Conservation (phyloP, 2,113 vertebrate species). For the Redunca redunca region DNA sequence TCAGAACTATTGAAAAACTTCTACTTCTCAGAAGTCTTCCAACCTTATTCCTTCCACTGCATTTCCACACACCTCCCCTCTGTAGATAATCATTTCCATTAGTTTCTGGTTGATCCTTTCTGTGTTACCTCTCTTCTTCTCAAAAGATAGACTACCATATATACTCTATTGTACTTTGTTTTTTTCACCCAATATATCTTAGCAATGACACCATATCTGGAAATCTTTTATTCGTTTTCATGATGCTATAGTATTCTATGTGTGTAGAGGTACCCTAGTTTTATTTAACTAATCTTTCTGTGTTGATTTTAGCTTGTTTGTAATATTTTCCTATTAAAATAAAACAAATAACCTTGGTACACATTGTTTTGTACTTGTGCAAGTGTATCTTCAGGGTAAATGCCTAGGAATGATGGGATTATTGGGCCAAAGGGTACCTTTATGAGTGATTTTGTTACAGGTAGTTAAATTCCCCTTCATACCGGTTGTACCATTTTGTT, state of each 20-base stretch:
- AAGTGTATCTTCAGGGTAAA: neutral
- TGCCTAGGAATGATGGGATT: neutral
- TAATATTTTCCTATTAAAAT: neutral
- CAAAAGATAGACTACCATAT: neutral
- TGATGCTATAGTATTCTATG: neutral
- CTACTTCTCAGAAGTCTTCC: neutral
- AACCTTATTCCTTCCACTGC: neutral
- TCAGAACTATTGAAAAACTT: neutral
- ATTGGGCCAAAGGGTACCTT: neutral
- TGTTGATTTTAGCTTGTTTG: neutral
- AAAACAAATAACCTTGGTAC: neutral
- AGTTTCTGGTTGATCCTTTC: neutral
- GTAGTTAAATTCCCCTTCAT: neutral
- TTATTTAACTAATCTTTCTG: neutral
- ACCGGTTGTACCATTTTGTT: neutral
- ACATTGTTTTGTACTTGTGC: neutral
- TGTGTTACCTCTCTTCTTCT: neutral
- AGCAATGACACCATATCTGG: neutral
- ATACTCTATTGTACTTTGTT: neutral
- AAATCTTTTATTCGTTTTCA: neutral
- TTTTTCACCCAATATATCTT: neutral
- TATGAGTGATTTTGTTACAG: neutral
- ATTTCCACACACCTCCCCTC: neutral
- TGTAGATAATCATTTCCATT: neutral
- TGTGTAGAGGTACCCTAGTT: neutral